Evolutionary conservation across 2,888 invertebrate species (phyloP).

Genomic region (Isoperla grammatica): DNA sequence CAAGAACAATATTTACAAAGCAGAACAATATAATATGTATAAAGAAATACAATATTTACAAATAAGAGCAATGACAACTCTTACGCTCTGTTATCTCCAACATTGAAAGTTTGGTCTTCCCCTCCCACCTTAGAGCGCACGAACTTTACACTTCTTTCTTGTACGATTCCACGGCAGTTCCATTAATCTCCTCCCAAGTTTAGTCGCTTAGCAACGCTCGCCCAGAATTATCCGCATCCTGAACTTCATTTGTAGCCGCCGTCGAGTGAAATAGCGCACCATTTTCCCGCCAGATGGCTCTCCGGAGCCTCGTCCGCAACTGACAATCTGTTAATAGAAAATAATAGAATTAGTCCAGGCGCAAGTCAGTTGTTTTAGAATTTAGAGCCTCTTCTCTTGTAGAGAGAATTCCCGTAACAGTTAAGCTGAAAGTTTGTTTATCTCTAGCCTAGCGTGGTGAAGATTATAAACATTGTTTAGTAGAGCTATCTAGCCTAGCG

Average conservation of each 20-base stretch:
- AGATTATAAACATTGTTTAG: background rate
- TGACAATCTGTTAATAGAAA: constrained; percentile 34
- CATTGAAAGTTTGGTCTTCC: background rate
- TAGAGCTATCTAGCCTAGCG: too few relatives aligned
- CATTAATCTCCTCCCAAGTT: constrained; percentile 20
- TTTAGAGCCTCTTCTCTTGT: constrained; percentile 14
- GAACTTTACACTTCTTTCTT: constrained; percentile 4
- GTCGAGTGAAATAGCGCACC: constrained; percentile 27
- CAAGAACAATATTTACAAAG: too few relatives aligned
- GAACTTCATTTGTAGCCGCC: constrained; percentile 25
- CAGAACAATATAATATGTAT: too few relatives aligned
- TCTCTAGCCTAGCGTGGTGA: background rate
- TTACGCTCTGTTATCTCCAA: too few relatives aligned
- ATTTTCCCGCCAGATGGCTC: constrained; percentile 26
- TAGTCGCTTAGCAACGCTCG: background rate
- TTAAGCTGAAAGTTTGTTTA: background rate
- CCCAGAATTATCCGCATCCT: background rate
- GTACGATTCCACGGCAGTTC: constrained; percentile 3
- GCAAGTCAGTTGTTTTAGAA: constrained; percentile 18
- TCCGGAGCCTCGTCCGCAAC: constrained; percentile 26
- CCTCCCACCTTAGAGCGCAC: background rate
- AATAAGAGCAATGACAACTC: too few relatives aligned
- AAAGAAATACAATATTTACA: too few relatives aligned
- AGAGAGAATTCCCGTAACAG: too few relatives aligned
- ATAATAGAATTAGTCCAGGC: constrained; percentile 32